These are phyloP conservation scores for Harmothoe impar DNA, from an alignment of 2,888 invertebrate genomes.

Conservation along the genomic window DNA sequence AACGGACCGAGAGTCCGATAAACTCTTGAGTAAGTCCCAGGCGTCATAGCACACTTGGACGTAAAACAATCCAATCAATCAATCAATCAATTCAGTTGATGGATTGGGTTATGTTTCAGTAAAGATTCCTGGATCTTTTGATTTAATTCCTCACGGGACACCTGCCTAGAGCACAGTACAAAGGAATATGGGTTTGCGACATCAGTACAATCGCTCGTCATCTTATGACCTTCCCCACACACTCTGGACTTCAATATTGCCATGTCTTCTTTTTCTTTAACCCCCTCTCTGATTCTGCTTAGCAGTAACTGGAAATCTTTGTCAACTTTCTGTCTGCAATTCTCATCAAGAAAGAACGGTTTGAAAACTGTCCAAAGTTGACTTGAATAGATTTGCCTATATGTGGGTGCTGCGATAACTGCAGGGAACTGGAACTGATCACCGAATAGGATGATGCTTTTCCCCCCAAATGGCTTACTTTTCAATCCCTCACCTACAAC, in stretches of 20 bases:
- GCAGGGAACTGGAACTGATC: slow-evolving; percentile 47
- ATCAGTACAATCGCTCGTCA: background rate
- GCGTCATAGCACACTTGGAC: no score
- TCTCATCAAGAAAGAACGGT: slow-evolving; percentile 33
- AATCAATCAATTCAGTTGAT: no score
- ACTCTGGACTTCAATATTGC: slow-evolving; percentile 18
- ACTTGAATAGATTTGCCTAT: slow-evolving; percentile 3
- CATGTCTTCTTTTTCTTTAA: background rate
- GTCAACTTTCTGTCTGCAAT: slow-evolving; percentile 45
- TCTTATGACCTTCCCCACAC: slow-evolving; percentile 47
- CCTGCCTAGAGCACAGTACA: slow-evolving; percentile 46
- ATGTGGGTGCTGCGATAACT: background rate
- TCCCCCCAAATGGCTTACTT: slow-evolving; percentile 4
- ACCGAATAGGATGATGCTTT: slow-evolving; percentile 35
- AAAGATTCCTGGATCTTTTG: background rate
- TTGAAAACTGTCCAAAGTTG: slow-evolving; percentile 11
- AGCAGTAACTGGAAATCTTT: background rate
- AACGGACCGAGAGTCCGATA: no score
- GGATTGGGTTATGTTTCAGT: background rate
- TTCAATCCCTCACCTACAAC: background rate
- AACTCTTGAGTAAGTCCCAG: no score
- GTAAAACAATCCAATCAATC: no score
- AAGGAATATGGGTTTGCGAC: background rate
- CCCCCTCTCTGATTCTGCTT: background rate
- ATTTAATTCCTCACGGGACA: background rate